A percentile compares a stretch with the other conserved stretches of the same genome.
These are phyloP conservation scores for Catamblyrhynchus diadema DNA, from an alignment of 2,797 vertebrate species.

Conservation along the genomic window DNA sequence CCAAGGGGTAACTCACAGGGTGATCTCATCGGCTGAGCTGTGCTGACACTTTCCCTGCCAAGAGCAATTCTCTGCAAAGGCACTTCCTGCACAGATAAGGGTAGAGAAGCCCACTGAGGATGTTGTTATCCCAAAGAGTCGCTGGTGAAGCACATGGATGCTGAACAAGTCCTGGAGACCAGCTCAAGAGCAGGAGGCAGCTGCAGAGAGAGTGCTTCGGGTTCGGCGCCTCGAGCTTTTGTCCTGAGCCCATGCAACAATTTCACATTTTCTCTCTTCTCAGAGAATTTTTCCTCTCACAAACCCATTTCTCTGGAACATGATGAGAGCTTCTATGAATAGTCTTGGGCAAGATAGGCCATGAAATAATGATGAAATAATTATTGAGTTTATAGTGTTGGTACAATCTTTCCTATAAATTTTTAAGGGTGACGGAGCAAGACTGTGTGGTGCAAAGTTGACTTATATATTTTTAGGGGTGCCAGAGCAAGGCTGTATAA, in stretches of 20 bases:
- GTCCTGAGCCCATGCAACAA: not conserved
- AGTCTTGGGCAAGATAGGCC: not conserved
- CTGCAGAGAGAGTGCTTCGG: not conserved
- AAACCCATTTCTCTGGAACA: not conserved
- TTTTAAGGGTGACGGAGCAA: not conserved
- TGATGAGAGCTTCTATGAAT: not conserved
- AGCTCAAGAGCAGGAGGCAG: not conserved
- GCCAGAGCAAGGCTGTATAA: not conserved
- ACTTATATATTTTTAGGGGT: not conserved
- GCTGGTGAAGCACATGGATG: not conserved
- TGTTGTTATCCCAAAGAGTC: not conserved
- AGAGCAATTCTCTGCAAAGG: conserved; percentile 42
- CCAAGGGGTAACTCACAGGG: not conserved
- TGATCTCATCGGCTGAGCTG: not conserved
- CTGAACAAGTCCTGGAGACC: not conserved
- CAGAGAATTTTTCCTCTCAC: not conserved
- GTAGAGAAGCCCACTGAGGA: not conserved
- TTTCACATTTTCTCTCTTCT: not conserved
- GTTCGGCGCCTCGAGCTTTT: not conserved
- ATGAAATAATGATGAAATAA: not conserved
- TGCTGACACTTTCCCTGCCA: conserved; percentile 29
- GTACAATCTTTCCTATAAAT: not conserved
- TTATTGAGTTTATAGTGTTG: not conserved
- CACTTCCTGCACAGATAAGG: conserved; percentile 39
- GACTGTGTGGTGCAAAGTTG: not conserved